These are phyloP conservation scores for Hoplodrina ambigua DNA, from an alignment of 2,888 invertebrate species.

Conservation along the genomic window DNA sequence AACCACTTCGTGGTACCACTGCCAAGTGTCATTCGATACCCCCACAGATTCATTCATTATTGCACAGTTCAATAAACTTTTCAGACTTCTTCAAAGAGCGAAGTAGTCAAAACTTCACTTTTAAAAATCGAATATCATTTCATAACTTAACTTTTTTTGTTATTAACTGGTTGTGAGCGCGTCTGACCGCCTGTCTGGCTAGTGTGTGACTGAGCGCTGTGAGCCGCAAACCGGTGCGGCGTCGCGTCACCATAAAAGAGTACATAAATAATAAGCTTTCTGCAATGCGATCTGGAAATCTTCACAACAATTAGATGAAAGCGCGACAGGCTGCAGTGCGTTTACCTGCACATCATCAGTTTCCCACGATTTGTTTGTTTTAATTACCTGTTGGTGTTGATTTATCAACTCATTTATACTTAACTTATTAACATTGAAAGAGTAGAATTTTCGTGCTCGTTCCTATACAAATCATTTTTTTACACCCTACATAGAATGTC, in stretches of 20 bases:
- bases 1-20: conserved; percentile 84
- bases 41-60: conserved; percentile 80
- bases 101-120: conserved; percentile 67
- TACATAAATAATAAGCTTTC: conserved; percentile 79
- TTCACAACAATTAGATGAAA: conserved; percentile 77
- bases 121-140: conserved; percentile 62
- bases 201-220: conserved; percentile 62
- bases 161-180: conserved; percentile 45
- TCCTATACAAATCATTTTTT: not conserved
- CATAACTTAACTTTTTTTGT: conserved; percentile 36
- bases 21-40: conserved; percentile 79
- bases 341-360: conserved; percentile 51
- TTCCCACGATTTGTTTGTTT: conserved; percentile 64
- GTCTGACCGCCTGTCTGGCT: conserved; percentile 59
- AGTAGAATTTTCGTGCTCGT: not conserved
- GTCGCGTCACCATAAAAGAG: conserved; percentile 60
- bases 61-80: conserved; percentile 63
- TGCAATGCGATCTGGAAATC: conserved; percentile 75
- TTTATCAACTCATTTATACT: conserved; percentile 6
- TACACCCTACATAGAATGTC: too few species aligned
- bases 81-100: conserved; percentile 62
- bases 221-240: conserved; percentile 67
- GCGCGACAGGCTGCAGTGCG: conserved; percentile 62
- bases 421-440: not conserved
- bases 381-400: conserved; percentile 36